Evolutionary conservation across 2,113 vertebrate genomes (phyloP).

Genomic region (Brevimyrus niger): DNA sequence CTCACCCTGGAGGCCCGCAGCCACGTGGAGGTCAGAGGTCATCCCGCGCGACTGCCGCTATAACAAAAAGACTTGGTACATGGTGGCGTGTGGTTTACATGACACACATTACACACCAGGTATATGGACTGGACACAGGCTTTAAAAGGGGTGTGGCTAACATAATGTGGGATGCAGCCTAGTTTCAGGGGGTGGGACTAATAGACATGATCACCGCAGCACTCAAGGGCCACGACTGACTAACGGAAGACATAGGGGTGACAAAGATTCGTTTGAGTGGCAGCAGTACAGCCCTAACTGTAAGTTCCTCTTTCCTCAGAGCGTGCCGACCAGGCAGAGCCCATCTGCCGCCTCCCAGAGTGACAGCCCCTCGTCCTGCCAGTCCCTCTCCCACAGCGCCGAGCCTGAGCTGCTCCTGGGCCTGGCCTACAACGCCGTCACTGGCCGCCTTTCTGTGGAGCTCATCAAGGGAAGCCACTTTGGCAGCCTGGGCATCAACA

Average conservation of each 20-base stretch:
- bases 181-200: not conserved
- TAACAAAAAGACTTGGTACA: not conserved
- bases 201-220: not conserved
- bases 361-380: slow-evolving; percentile 78
- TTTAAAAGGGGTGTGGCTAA: not conserved
- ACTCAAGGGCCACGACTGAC: not conserved
- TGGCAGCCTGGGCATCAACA: slow-evolving; percentile 81
- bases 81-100: not conserved
- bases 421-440: slow-evolving; percentile 85
- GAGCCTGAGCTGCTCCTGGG: slow-evolving; percentile 88
- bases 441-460: slow-evolving; percentile 89
- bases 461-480: slow-evolving; percentile 97
- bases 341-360: slow-evolving; percentile 76
- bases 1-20: slow-evolving; percentile 81
- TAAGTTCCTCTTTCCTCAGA: slow-evolving; percentile 62
- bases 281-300: slow-evolving; percentile 18
- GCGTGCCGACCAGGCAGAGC: slow-evolving; percentile 74
- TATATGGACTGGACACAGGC: not conserved
- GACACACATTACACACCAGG: not conserved
- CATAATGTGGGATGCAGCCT: not conserved
- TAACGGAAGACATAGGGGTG: not conserved
- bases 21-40: slow-evolving; percentile 72
- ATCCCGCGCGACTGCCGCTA: not conserved
- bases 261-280: not conserved
- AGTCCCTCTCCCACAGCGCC: slow-evolving; percentile 85